A percentile compares a stretch with the other conserved stretches of the same genome.
Conservation (phyloP, 2,113 vertebrate species). For the Triplophysa siluroides region DNA sequence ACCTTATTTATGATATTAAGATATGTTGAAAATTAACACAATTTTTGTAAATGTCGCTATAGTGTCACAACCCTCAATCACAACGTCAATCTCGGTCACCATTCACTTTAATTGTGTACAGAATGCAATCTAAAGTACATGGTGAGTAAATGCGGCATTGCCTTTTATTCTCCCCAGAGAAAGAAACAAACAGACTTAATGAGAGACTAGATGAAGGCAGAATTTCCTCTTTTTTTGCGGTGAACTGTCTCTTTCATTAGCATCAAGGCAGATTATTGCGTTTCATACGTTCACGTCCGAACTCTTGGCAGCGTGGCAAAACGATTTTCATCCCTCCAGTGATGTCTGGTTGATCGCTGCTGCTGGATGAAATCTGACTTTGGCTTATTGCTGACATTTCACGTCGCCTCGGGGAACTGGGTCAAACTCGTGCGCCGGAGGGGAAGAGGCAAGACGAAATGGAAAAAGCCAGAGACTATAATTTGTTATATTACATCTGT, state of each 20-base stretch:
- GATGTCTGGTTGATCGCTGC: neutral
- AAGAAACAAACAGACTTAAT: too few species aligned
- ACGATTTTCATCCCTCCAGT: neutral
- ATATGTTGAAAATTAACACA: too few species aligned
- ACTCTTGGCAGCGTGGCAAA: neutral
- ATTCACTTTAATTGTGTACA: too few species aligned
- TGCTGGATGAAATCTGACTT: neutral
- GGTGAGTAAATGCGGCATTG: too few species aligned
- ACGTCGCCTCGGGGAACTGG: conserved; percentile 19
- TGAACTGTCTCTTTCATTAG: conserved; percentile 5
- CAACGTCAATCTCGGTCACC: too few species aligned
- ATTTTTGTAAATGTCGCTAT: too few species aligned
- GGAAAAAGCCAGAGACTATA: conserved; percentile 11
- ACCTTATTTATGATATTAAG: too few species aligned
- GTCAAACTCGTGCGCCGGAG: neutral
- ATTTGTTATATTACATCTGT: conserved; percentile 21
- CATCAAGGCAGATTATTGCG: neutral
- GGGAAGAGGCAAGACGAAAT: neutral
- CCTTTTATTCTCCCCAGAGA: too few species aligned
- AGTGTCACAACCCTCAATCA: too few species aligned
- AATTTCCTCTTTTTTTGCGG: too few species aligned
- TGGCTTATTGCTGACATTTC: conserved; percentile 40
- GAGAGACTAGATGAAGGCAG: too few species aligned
- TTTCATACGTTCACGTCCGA: neutral
- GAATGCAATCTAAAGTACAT: too few species aligned